These are phyloP conservation scores for Trichomalopsis sarcophagae DNA, from an alignment of 1,140 invertebrate genomes.

Conservation along the genomic window DNA sequence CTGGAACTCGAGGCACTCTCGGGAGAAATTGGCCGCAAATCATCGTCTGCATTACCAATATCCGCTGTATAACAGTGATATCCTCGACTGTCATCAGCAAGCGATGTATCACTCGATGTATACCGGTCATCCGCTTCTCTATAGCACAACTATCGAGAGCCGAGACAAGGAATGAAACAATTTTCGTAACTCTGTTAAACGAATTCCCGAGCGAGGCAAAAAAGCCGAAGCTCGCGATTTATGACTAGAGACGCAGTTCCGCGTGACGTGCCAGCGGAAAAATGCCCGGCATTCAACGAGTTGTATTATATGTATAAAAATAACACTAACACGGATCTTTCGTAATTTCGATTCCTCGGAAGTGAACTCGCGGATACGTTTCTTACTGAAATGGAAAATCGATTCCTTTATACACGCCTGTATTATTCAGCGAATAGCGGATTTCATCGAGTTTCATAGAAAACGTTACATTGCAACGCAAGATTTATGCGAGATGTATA, in stretches of 20 bases:
- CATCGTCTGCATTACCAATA: background rate
- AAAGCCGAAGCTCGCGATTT: slow-evolving; percentile 17
- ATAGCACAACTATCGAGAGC: background rate
- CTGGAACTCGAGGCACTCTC: background rate
- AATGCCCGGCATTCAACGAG: slow-evolving; percentile 25
- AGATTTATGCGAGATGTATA: background rate
- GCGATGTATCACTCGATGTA: background rate
- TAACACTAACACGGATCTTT: slow-evolving; percentile 17
- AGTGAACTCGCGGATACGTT: background rate
- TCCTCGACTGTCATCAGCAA: background rate
- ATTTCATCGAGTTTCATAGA: background rate
- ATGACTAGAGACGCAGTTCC: slow-evolving; percentile 32
- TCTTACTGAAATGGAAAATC: no score
- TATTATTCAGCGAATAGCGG: background rate
- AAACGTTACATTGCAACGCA: background rate
- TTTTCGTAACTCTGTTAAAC: background rate
- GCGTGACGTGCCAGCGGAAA: slow-evolving; percentile 31
- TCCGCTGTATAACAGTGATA: background rate
- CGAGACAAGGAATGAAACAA: background rate
- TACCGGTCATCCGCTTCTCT: background rate
- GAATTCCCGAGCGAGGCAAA: slow-evolving; percentile 8
- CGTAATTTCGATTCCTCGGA: slow-evolving; percentile 21
- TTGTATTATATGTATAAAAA: slow-evolving; percentile 18
- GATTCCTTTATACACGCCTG: no score
- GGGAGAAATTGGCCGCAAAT: background rate